These are phyloP conservation scores for Erythrolamprus reginae DNA, from an alignment of 2,113 vertebrate genomes.

Conservation along the genomic window DNA sequence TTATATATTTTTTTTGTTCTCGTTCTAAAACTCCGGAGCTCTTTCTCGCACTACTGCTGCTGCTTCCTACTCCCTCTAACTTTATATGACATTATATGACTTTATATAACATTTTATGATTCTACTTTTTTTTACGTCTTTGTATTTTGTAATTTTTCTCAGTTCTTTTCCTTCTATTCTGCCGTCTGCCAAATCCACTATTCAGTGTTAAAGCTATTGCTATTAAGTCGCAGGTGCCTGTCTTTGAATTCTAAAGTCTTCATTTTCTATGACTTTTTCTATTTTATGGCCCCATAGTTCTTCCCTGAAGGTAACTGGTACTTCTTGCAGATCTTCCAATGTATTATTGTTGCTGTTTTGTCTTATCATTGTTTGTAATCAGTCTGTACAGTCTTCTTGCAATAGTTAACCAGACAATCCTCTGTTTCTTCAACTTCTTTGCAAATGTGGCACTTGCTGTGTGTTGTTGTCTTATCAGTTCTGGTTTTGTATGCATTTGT, in stretches of 20 bases:
- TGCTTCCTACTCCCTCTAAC: too few species aligned
- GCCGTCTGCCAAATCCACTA: background rate
- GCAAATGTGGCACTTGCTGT: background rate
- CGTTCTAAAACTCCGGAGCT: too few species aligned
- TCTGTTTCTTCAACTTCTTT: too few species aligned
- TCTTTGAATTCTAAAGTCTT: background rate
- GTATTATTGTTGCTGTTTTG: background rate
- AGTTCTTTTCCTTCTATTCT: background rate
- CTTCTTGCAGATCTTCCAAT: background rate
- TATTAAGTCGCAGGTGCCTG: background rate
- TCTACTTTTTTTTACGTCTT: background rate
- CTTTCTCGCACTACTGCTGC: too few species aligned
- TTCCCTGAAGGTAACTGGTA: background rate
- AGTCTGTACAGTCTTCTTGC: background rate
- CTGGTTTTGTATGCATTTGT: background rate
- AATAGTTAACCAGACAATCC: too few species aligned
- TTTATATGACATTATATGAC: too few species aligned
- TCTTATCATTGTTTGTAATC: background rate
- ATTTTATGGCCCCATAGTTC: background rate
- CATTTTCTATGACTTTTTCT: background rate
- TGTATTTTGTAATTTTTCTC: background rate
- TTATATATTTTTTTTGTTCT: too few species aligned
- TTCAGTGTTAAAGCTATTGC: background rate
- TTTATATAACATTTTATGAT: too few species aligned
- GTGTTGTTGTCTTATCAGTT: background rate